Conservation (phyloP, 2,888 invertebrate genomes). For the Drosophila kuntzei region DNA sequence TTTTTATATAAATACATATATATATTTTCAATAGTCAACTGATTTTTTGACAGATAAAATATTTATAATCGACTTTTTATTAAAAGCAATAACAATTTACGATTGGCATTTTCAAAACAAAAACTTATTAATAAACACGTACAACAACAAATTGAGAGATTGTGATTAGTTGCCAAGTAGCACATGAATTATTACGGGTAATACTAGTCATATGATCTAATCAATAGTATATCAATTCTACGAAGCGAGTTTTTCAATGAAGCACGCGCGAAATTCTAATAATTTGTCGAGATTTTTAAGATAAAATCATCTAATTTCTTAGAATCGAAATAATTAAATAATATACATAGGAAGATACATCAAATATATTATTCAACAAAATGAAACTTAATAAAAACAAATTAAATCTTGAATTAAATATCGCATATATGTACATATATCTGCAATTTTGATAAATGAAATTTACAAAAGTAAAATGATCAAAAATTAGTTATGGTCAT, state of each 20-base stretch:
- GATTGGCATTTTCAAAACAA: conserved; percentile 45
- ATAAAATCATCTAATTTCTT: neutral
- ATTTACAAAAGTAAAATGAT: no score
- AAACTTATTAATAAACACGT: conserved; percentile 11
- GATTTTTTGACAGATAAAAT: conserved; percentile 37
- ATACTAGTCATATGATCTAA: conserved; percentile 15
- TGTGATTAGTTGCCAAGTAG: conserved; percentile 33
- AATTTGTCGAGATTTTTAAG: no score
- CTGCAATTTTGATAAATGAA: no score
- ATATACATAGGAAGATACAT: neutral
- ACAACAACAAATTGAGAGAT: conserved; percentile 11
- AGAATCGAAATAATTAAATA: neutral
- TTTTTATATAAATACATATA: neutral
- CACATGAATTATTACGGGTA: neutral
- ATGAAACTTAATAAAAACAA: neutral
- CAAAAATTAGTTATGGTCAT: no score
- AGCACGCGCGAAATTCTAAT: neutral
- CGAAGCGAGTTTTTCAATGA: neutral
- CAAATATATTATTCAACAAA: neutral
- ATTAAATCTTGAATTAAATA: neutral
- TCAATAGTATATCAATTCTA: neutral
- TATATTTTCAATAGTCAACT: conserved; percentile 13
- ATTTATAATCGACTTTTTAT: conserved; percentile 18
- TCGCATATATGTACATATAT: no score
- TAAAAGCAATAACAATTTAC: conserved; percentile 27